Percentiles rank a stretch among this genome's conserved stretches.
Evolutionary conservation across 1,140 invertebrate species (phyloP).

Genomic region (Drosophila serrata): DNA sequence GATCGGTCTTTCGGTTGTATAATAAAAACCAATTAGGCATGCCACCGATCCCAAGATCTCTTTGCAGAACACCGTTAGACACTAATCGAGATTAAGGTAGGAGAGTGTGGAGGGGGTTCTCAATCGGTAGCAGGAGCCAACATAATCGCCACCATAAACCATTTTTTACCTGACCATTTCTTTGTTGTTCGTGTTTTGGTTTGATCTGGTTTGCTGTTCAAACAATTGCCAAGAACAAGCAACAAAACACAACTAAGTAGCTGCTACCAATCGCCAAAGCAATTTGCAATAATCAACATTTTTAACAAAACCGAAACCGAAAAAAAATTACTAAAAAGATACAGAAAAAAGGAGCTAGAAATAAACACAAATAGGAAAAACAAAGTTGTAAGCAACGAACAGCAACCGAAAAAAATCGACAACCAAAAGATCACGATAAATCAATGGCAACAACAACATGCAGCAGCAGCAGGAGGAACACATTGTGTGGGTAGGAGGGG

Average conservation of each 20-base stretch:
- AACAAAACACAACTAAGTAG: slow-evolving; percentile 79
- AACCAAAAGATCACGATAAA: slow-evolving; percentile 80
- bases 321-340: slow-evolving; percentile 41
- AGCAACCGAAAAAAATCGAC: slow-evolving; percentile 71
- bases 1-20: slow-evolving; percentile 26
- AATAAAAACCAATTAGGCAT: slow-evolving; percentile 76
- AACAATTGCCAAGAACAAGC: slow-evolving; percentile 81
- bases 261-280: slow-evolving; percentile 82
- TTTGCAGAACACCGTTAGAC: slow-evolving; percentile 65
- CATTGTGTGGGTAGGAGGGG: neutral
- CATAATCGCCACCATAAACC: slow-evolving; percentile 59
- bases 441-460: slow-evolving; percentile 69
- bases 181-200: slow-evolving; percentile 19
- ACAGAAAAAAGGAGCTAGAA: slow-evolving; percentile 25
- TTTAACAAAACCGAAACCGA: slow-evolving; percentile 62
- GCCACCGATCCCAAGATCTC: slow-evolving; percentile 62
- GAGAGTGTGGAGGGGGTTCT: neutral
- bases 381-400: slow-evolving; percentile 66
- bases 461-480: slow-evolving; percentile 1
- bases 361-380: slow-evolving; percentile 37
- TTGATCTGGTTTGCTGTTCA: slow-evolving; percentile 62
- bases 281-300: slow-evolving; percentile 84
- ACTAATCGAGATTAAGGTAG: slow-evolving; percentile 47
- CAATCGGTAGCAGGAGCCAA: slow-evolving; percentile 30
- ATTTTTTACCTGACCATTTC: slow-evolving; percentile 30